Evolutionary conservation across 2,797 vertebrate species (phyloP), one percentile per base, ranked within the genome.

Genomic region (Periophthalmus magnuspinnatus): DNA sequence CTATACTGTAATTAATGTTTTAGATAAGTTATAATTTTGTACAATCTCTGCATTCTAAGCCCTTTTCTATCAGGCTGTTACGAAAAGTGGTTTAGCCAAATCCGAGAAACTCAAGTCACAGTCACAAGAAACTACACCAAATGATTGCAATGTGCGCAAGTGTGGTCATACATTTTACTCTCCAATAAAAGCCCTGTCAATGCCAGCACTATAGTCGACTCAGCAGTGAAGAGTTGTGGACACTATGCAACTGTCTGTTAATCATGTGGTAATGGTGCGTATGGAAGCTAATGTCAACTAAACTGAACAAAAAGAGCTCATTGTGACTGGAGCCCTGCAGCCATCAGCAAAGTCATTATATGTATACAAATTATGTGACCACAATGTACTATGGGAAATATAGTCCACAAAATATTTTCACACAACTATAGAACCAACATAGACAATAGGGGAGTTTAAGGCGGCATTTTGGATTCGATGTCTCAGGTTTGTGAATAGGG

Each of bases 201-300:
- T 61, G 59, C 7, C 59, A 13, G 59, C 59, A 38, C 59, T 21
- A 61, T 22, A 59, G 57, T 19, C 3, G 58, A 6, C 17, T 60
- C 58, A 60, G n/a, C 10, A 13, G n/a, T 41, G 59, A 61, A 34
- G 34, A 13, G 33, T 60, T 61, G 19, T 1, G 33, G 59, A 41
- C 59, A 38, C 34, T 61, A 22, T 14, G 7, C 17, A 60, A 58
- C 56, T 58, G 58, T 60, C 58, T 60, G 33, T 60, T 60, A 60
- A 38, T 60, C 58, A 60, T 32, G 32, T 60, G 58, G 5, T 60
- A 38, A 60, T 21, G 58, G 2, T 19, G 34, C 36, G 1, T 61
- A 48, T 17, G 33, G 55, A 78, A 66, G 61, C 5, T 48, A 48
- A 61, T 58, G 64, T 2, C 1, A n/a, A 59, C 57, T 59, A 33